Evolutionary conservation across 2,113 vertebrate species (phyloP).

Genomic region (Corythornis madagascariensis): DNA sequence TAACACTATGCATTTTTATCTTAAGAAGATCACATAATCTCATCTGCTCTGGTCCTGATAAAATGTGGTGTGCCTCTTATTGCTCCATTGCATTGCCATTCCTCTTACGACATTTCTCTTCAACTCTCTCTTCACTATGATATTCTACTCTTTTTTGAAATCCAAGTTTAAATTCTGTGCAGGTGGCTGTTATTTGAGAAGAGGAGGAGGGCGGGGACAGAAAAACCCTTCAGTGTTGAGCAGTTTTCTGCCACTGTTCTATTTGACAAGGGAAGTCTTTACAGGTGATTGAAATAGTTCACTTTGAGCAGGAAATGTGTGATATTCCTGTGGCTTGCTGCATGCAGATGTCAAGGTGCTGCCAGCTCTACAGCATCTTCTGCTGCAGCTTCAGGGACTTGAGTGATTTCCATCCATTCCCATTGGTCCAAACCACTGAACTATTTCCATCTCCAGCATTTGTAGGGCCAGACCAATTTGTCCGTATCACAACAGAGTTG

Average conservation of each 20-base stretch:
- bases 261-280: constrained; percentile 59
- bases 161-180: constrained; percentile 58
- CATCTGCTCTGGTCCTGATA: background rate
- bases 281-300: constrained; percentile 67
- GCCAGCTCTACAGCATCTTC: constrained; percentile 48
- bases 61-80: background rate
- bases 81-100: background rate
- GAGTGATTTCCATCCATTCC: constrained; percentile 59
- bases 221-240: background rate
- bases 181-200: constrained; percentile 50
- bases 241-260: constrained; percentile 43
- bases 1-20: constrained; percentile 20
- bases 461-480: constrained; percentile 61
- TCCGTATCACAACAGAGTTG: constrained; percentile 64
- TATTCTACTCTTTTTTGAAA: constrained; percentile 63
- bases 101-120: constrained; percentile 31
- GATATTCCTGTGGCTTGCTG: constrained; percentile 27
- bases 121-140: constrained; percentile 23
- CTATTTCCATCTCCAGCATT: constrained; percentile 57
- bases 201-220: background rate
- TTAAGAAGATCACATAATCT: background rate
- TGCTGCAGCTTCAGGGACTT: constrained; percentile 58
- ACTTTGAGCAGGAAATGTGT: constrained; percentile 51
- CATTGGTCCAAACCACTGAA: constrained; percentile 68
- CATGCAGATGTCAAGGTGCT: constrained; percentile 61